Conservation (phyloP, 2,888 invertebrate species). For the Chrysotoxum bicinctum region DNA sequence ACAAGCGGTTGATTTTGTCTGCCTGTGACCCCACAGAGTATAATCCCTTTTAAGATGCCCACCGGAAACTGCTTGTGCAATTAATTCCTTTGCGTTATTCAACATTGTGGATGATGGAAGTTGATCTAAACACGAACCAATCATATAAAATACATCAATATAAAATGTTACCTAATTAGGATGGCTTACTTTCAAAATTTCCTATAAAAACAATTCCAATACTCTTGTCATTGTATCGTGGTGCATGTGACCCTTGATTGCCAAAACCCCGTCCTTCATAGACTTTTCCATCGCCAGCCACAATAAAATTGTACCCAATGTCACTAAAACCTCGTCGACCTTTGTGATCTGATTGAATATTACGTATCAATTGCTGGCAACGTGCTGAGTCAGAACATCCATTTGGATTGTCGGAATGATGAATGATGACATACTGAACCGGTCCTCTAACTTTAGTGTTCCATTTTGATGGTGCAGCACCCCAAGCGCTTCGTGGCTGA, state of each 20-base stretch:
- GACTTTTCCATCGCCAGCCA: slow-evolving; percentile 88
- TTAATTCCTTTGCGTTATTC: slow-evolving; percentile 84
- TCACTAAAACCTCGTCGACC: slow-evolving; percentile 85
- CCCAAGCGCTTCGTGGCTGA: slow-evolving; percentile 83
- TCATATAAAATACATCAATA: background rate
- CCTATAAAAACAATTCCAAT: slow-evolving; percentile 88
- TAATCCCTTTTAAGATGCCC: slow-evolving; percentile 84
- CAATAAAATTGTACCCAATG: slow-evolving; percentile 87
- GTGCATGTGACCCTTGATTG: slow-evolving; percentile 87
- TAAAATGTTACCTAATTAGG: background rate
- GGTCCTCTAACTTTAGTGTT: slow-evolving; percentile 82
- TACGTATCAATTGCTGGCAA: slow-evolving; percentile 84
- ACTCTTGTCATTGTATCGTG: slow-evolving; percentile 85
- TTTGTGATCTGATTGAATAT: slow-evolving; percentile 86
- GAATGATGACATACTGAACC: slow-evolving; percentile 87
- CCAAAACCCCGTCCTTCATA: slow-evolving; percentile 89
- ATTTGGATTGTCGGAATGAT: slow-evolving; percentile 86
- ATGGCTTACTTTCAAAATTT: slow-evolving; percentile 77
- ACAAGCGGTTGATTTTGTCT: slow-evolving; percentile 85
- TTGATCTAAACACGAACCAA: slow-evolving; percentile 22
- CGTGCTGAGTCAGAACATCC: slow-evolving; percentile 84
- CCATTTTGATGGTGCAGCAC: slow-evolving; percentile 82
- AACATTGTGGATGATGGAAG: slow-evolving; percentile 84
- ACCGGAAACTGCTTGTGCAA: slow-evolving; percentile 84
- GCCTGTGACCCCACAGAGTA: slow-evolving; percentile 86